phyloP scores from a whole-genome alignment of 1,140 invertebrate genomes.

The Ptiloglossa arizonensis region DNA sequence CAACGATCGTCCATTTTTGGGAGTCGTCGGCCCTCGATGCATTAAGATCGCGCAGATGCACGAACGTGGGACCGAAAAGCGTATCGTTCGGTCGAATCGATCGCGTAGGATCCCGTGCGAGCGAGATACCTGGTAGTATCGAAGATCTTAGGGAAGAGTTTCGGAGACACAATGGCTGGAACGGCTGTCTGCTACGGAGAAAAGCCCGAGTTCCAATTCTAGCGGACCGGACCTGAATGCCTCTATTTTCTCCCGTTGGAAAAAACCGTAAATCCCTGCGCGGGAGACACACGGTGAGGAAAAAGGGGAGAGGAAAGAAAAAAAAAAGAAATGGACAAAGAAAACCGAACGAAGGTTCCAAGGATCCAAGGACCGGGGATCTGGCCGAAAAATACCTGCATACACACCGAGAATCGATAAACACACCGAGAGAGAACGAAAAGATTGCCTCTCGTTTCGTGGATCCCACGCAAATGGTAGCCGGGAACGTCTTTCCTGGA shows the following conservation, averaged over 20 bases:
- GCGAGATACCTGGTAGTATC: slow-evolving; percentile 12
- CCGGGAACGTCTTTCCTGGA: too few relatives aligned
- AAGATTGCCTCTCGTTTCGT: background rate
- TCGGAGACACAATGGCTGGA: background rate
- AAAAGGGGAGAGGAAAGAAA: background rate
- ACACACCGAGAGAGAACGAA: background rate
- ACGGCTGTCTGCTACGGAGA: background rate
- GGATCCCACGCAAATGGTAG: background rate
- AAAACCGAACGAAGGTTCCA: background rate
- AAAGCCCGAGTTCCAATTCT: background rate
- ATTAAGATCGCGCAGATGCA: too few relatives aligned
- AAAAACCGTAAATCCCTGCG: slow-evolving; percentile 7
- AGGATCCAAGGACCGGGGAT: too few relatives aligned
- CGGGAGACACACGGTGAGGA: background rate
- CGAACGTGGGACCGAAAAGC: background rate
- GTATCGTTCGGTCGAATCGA: background rate
- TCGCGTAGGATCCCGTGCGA: background rate
- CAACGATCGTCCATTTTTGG: too few relatives aligned
- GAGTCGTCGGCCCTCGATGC: too few relatives aligned
- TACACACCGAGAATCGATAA: slow-evolving; percentile 2
- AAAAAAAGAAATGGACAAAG: background rate
- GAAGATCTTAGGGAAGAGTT: slow-evolving; percentile 8
- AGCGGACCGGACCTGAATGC: background rate
- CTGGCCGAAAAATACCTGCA: slow-evolving; percentile 1
- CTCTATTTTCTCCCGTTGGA: background rate